phyloP scores from a whole-genome alignment of 2,113 vertebrate genomes.

The Malurus melanocephalus region DNA sequence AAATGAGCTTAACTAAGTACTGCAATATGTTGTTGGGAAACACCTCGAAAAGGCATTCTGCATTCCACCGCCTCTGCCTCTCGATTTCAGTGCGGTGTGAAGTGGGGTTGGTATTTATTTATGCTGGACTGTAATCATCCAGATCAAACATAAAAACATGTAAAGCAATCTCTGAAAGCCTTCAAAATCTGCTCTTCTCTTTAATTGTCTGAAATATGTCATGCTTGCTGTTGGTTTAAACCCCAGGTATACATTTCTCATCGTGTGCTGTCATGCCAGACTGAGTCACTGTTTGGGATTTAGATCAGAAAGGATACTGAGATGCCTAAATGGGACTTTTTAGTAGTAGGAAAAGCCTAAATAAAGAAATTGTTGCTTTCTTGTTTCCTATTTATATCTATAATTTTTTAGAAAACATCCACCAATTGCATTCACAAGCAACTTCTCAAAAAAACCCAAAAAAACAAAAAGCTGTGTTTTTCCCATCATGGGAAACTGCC shows the following conservation, averaged over 20 bases:
- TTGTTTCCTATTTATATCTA: conserved; percentile 47
- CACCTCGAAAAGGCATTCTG: neutral
- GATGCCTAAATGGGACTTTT: neutral
- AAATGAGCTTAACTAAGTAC: conserved; percentile 10
- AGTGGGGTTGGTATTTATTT: neutral
- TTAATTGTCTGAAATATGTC: neutral
- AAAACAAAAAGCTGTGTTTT: conserved; percentile 7
- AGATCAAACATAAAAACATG: neutral
- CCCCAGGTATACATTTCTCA: neutral
- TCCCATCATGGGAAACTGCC: conserved; percentile 40
- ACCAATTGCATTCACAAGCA: neutral
- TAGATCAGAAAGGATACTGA: neutral
- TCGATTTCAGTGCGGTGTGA: neutral
- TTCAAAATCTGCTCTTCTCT: neutral
- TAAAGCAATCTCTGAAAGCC: neutral
- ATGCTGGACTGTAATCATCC: neutral
- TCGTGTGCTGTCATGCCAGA: neutral
- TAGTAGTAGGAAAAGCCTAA: neutral
- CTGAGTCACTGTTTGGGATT: neutral
- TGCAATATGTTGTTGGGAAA: conserved; percentile 19
- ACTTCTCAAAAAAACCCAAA: neutral
- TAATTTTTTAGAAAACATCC: conserved; percentile 24
- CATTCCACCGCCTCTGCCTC: neutral
- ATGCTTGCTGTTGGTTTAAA: neutral
- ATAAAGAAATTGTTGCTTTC: conserved; percentile 19